A percentile compares a stretch with the other conserved stretches of the same genome.
Conservation (phyloP, 2,797 vertebrate genomes). For the Picus viridis region DNA sequence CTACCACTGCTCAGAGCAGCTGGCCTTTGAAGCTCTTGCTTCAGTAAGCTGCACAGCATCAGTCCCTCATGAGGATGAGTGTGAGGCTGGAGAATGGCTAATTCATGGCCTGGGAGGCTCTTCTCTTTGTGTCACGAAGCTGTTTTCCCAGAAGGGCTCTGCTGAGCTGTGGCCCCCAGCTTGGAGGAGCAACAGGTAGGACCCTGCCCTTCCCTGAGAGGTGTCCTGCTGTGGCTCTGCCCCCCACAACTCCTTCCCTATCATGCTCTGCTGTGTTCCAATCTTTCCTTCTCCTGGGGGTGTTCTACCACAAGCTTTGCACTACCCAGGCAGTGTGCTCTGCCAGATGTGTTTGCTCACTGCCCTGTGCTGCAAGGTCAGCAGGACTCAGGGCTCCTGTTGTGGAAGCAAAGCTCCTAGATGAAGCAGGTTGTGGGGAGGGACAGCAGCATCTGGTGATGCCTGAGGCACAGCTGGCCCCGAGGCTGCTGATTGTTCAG, state of each 20-base stretch:
- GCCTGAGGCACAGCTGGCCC: neutral
- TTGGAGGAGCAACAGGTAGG: constrained; percentile 75
- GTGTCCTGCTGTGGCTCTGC: neutral
- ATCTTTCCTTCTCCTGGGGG: neutral
- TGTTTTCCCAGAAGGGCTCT: constrained; percentile 80
- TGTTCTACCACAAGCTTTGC: neutral
- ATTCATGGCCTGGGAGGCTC: constrained; percentile 67
- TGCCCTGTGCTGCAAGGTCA: neutral
- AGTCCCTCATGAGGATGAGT: constrained; percentile 61
- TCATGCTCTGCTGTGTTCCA: neutral
- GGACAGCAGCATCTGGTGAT: neutral
- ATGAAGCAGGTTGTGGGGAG: neutral
- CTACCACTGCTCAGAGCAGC: constrained; percentile 54
- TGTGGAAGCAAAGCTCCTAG: neutral
- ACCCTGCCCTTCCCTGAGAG: neutral
- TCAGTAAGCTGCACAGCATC: constrained; percentile 62
- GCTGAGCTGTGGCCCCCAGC: constrained; percentile 54
- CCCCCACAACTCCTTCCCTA: neutral
- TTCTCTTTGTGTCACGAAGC: constrained; percentile 67
- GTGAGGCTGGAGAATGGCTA: constrained; percentile 67
- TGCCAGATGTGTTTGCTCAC: neutral
- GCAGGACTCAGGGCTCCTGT: neutral
- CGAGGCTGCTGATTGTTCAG: neutral
- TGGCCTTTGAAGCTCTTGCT: constrained; percentile 72
- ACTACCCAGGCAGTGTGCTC: neutral